Evolutionary conservation across 2,113 vertebrate species (phyloP).

Genomic region (Paradisaea rubra): DNA sequence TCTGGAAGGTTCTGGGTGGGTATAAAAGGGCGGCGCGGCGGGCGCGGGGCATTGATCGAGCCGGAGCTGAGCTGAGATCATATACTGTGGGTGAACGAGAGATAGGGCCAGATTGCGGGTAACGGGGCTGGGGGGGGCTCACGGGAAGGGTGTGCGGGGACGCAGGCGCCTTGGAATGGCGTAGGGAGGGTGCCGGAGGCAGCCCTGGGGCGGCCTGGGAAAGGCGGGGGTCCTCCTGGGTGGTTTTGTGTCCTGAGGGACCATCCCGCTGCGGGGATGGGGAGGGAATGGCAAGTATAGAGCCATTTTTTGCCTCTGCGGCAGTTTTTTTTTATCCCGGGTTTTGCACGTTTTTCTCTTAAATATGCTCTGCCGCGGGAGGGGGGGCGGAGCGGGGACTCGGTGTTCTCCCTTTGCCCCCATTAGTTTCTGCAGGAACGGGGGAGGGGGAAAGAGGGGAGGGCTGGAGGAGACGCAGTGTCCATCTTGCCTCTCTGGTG

Average conservation of each 20-base stretch:
- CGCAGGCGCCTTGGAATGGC: rapidly evolving
- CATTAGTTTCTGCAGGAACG: rapidly evolving
- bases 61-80: rapidly evolving
- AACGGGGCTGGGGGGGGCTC: not conserved
- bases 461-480: not conserved
- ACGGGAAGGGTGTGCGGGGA: rapidly evolving
- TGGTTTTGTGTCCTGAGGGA: rapidly evolving
- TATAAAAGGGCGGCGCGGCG: not conserved
- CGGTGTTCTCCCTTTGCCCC: rapidly evolving
- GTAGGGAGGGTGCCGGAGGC: no score
- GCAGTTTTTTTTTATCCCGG: rapidly evolving
- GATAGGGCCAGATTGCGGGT: not conserved
- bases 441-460: not conserved
- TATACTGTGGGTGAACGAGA: not conserved
- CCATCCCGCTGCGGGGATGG: rapidly evolving
- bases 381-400: not conserved
- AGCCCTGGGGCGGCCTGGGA: rapidly evolving
- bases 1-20: not conserved
- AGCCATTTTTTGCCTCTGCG: rapidly evolving
- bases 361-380: rapidly evolving
- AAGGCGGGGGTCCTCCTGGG: rapidly evolving
- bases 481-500: rapidly evolving
- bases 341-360: rapidly evolving
- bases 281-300: rapidly evolving
- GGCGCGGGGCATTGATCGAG: not conserved